Conservation (phyloP, 2,888 invertebrate species). For the Callimorpha dominula region DNA sequence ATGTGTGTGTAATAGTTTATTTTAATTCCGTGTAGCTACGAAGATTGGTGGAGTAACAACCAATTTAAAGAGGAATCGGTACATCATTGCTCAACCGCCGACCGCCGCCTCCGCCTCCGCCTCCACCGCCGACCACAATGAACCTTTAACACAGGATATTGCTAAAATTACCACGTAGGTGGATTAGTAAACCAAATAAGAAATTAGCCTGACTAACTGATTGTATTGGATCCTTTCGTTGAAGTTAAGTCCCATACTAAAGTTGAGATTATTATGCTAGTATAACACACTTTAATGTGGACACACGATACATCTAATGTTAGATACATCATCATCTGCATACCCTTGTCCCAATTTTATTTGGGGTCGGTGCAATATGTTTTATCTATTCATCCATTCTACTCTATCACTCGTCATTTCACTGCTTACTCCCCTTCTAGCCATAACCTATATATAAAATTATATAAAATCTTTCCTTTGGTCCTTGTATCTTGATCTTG, state of each 20-base stretch:
- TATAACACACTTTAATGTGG: too few relatives aligned
- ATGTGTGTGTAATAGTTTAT: too few relatives aligned
- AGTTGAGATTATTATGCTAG: neutral
- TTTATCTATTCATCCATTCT: too few relatives aligned
- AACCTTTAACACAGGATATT: constrained; percentile 15
- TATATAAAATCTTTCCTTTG: too few relatives aligned
- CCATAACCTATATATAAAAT: too few relatives aligned
- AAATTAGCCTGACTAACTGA: constrained; percentile 2
- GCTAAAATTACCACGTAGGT: constrained; percentile 15
- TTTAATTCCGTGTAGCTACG: neutral
- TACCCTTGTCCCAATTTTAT: too few relatives aligned
- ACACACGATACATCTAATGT: too few relatives aligned
- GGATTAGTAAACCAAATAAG: constrained; percentile 4
- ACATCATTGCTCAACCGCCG: constrained; percentile 2
- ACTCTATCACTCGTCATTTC: too few relatives aligned
- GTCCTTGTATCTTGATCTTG: too few relatives aligned
- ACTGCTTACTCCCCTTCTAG: too few relatives aligned
- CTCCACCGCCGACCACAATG: constrained; percentile 7
- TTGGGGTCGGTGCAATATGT: too few relatives aligned
- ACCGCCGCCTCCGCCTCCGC: constrained; percentile 6
- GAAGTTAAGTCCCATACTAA: neutral
- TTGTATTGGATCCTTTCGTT: neutral
- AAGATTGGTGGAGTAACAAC: neutral
- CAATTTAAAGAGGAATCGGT: constrained; percentile 7
- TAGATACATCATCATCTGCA: too few relatives aligned